Evolutionary conservation across 2,888 invertebrate species (phyloP).

Genomic region (Thumatha senex): DNA sequence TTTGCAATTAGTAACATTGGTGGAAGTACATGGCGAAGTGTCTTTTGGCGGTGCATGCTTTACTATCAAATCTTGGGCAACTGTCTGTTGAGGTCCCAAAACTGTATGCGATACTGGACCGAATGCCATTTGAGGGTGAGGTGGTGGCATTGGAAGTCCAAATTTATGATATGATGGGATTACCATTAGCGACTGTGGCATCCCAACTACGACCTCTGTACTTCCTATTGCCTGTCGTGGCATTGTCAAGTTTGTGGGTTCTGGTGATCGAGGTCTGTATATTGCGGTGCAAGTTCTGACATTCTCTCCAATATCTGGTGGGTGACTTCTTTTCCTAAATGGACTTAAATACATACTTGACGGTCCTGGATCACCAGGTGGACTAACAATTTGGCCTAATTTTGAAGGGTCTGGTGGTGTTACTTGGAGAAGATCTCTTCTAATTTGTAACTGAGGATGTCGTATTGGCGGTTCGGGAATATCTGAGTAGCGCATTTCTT

Average conservation of each 20-base stretch:
- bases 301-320: slow-evolving; percentile 76
- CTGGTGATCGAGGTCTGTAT: slow-evolving; percentile 74
- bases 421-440: slow-evolving; percentile 88
- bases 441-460: slow-evolving; percentile 87
- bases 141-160: slow-evolving; percentile 74
- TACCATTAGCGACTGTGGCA: slow-evolving; percentile 67
- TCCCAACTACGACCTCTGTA: slow-evolving; percentile 65
- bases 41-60: slow-evolving; percentile 81
- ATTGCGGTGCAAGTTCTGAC: slow-evolving; percentile 68
- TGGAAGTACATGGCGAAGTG: slow-evolving; percentile 63
- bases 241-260: slow-evolving; percentile 77
- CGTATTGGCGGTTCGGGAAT: slow-evolving; percentile 71
- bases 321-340: slow-evolving; percentile 83
- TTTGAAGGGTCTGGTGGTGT: slow-evolving; percentile 67
- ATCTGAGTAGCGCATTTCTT: slow-evolving; percentile 77
- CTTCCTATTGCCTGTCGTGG: slow-evolving; percentile 64
- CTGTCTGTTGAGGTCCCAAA: slow-evolving; percentile 76
- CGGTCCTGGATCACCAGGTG: slow-evolving; percentile 74
- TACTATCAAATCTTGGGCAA: slow-evolving; percentile 79
- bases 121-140: slow-evolving; percentile 71
- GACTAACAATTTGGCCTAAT: slow-evolving; percentile 67
- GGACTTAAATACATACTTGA: slow-evolving; percentile 76
- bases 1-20: slow-evolving; percentile 66
- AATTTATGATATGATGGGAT: slow-evolving; percentile 80
- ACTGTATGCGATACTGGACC: slow-evolving; percentile 67